A percentile compares a stretch with the other conserved stretches of the same genome.
These are phyloP conservation scores for Anhinga anhinga DNA, from an alignment of 2,113 vertebrate genomes.

Conservation along the genomic window DNA sequence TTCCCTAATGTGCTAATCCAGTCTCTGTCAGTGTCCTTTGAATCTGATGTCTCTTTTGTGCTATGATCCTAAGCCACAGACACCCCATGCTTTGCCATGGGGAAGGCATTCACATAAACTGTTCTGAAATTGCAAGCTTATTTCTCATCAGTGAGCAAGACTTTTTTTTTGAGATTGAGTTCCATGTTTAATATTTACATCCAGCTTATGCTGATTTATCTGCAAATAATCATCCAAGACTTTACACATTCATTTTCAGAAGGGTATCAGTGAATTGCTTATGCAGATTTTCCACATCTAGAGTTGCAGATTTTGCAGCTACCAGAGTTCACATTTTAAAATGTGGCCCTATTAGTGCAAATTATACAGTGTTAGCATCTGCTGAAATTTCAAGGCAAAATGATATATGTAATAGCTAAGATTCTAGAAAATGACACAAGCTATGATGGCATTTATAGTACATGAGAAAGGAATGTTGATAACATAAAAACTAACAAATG, in stretches of 20 bases:
- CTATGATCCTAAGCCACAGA: not conserved
- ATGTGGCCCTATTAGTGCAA: not conserved
- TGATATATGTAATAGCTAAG: not conserved
- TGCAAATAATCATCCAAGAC: not conserved
- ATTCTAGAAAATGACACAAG: not conserved
- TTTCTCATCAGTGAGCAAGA: not conserved
- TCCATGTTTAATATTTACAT: not conserved
- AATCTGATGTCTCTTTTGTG: not conserved
- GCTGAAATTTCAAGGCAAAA: not conserved
- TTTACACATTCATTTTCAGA: not conserved
- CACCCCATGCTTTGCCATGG: fast-evolving
- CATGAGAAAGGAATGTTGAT: not conserved
- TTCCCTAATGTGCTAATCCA: not conserved
- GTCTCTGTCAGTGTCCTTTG: not conserved
- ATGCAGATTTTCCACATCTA: not conserved
- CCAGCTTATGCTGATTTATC: not conserved
- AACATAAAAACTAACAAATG: not conserved
- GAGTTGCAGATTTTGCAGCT: not conserved
- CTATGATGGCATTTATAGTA: not conserved
- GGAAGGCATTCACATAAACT: not conserved
- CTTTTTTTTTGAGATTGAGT: not conserved
- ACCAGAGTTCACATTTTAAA: not conserved
- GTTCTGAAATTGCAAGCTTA: not conserved
- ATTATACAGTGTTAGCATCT: not conserved
- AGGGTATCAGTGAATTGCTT: not conserved